Base-by-base conservation (phyloP, 2,113 vertebrate genomes). In the Phrynosoma blainvillii region DNA sequence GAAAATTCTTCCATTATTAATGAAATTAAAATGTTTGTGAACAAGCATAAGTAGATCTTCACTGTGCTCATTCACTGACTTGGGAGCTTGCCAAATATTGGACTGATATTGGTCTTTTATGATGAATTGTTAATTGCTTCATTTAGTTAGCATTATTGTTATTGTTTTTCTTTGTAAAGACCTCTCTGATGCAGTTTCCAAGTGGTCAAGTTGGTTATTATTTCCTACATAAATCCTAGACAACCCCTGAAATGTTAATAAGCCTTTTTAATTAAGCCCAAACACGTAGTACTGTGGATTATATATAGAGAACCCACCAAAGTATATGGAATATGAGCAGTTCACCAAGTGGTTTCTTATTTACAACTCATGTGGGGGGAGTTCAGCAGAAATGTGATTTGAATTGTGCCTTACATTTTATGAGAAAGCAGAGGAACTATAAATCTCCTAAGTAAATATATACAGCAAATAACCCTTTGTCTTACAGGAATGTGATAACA, bases 201-300 rank as follows among this genome's bases (percentile, higher is more conserved):
- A 90, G 89, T 84, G 92, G 91, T 83, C 79, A 90, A 95, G 56
- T 47, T 84, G 47, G 87, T 92, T 91, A 90, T 30, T 71, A 59
- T 75, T 80, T 91, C 92, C 82, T 78, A 0, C 86, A 74, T 82
- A 75, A 93, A 92, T 94, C 21, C 84, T 91, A 84, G 42, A 84
- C 59, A 66, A 42, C 73, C 83, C 90, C 90, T 84, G 78, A 89
- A 91, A 82, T 79, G 90, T n/a, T 90, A 93, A 92, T 84, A 56
- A 90, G 78, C 27, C 90, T 62, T 83, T 40, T 65, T 75, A 91
- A 92, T 93, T 81, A 92, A 81, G 88, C 83, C 47, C 86, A 79
- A 84, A 87, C 79, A 77, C 75, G 36, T 85, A 93, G 42, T 11
- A 85, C 66, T 88, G 85, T 88, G 27, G 88, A 80, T 79, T 80